phyloP scores from a whole-genome alignment of 2,888 invertebrate species.

The Tetrapedia diversipes region DNA sequence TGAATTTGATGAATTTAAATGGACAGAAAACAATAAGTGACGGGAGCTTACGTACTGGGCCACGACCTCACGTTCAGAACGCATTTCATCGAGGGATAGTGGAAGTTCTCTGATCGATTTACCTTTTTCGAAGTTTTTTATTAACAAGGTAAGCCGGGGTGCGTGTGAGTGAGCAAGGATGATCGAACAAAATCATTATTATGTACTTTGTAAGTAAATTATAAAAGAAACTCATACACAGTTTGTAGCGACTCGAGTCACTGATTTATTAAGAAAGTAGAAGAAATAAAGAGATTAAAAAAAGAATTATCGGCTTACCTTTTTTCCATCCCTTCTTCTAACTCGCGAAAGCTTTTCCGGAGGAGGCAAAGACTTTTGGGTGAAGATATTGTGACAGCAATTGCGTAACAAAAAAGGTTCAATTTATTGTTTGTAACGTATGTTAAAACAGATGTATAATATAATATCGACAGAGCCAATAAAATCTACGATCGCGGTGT shows the following conservation, averaged over 20 bases:
- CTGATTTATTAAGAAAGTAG: constrained; percentile 80
- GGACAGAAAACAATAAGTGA: constrained; percentile 37
- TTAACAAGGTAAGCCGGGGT: constrained; percentile 68
- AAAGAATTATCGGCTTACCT: constrained; percentile 11
- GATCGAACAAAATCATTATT: constrained; percentile 64
- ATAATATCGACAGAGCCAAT: constrained; percentile 54
- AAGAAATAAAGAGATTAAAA: constrained; percentile 78
- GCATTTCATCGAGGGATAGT: constrained; percentile 67
- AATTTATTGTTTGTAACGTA: constrained; percentile 65
- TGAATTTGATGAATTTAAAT: constrained; percentile 28
- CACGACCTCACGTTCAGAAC: constrained; percentile 52
- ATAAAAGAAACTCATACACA: constrained; percentile 75
- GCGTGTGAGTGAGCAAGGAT: constrained; percentile 64
- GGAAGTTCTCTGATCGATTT: constrained; percentile 60
- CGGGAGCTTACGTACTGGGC: constrained; percentile 66
- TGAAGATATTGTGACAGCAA: not conserved
- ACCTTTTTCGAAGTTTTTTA: constrained; percentile 69
- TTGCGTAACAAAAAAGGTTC: constrained; percentile 59
- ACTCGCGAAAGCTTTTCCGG: not conserved
- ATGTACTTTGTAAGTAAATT: constrained; percentile 74
- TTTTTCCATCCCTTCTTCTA: not conserved
- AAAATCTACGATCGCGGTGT: constrained; percentile 38
- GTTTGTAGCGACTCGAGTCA: constrained; percentile 80
- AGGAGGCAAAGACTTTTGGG: not conserved
- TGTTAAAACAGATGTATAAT: constrained; percentile 65